phyloP scores from a whole-genome alignment of 2,113 vertebrate genomes.

The Tor tambroides region DNA sequence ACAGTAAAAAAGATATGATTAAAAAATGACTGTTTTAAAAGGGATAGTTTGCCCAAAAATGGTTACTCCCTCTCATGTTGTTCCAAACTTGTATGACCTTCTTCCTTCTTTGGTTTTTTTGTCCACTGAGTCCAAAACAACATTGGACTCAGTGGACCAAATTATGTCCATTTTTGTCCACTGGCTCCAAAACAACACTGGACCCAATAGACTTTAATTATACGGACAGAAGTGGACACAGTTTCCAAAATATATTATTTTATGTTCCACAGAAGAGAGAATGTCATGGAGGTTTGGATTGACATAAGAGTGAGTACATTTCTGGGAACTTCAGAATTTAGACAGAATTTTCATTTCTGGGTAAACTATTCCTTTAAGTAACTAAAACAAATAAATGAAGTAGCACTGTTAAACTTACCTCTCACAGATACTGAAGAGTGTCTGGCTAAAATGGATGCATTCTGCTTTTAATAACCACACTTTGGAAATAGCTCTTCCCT shows the following conservation, averaged over 20 bases:
- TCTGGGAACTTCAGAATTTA: background rate
- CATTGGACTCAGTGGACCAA: background rate
- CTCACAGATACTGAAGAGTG: constrained; percentile 4
- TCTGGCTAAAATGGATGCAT: background rate
- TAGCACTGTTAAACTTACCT: constrained; percentile 22
- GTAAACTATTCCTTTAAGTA: background rate
- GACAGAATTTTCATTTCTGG: background rate
- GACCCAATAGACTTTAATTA: background rate
- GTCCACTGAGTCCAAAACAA: background rate
- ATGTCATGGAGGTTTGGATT: background rate
- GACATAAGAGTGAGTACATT: background rate
- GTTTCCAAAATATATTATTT: background rate
- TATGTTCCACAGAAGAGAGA: background rate
- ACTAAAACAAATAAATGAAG: background rate
- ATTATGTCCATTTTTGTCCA: background rate
- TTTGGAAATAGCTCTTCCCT: background rate
- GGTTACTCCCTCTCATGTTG: background rate
- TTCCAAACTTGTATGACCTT: background rate
- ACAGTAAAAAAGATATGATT: background rate
- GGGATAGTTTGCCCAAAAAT: background rate
- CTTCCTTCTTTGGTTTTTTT: background rate
- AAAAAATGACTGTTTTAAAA: background rate
- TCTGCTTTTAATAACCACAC: background rate
- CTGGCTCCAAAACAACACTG: background rate
- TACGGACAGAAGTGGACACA: background rate